A percentile compares a stretch with the other conserved stretches of the same genome.
Conservation (phyloP, 2,797 vertebrate genomes). For the Chiloscyllium punctatum region DNA sequence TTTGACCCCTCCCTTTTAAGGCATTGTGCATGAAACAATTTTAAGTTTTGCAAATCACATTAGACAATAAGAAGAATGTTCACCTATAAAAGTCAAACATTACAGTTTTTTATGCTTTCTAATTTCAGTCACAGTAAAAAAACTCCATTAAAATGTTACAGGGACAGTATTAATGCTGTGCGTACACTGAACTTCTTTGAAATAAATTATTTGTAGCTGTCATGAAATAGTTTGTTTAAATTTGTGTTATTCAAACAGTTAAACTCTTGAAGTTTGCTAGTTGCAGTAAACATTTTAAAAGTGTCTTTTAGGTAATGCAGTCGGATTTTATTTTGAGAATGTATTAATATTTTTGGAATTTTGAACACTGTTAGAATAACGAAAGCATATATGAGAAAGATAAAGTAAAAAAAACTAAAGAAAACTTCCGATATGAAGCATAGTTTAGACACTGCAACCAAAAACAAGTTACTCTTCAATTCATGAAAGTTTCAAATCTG, state of each 20-base stretch:
- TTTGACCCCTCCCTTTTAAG: constrained; percentile 46
- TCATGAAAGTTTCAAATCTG: background rate
- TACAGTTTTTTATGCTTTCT: constrained; percentile 21
- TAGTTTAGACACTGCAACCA: background rate
- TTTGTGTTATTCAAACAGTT: background rate
- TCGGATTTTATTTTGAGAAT: background rate
- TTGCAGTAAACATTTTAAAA: background rate
- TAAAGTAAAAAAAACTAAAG: background rate
- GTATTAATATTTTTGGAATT: background rate
- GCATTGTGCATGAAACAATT: constrained; percentile 56
- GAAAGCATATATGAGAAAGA: background rate
- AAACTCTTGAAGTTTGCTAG: background rate
- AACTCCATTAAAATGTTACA: background rate
- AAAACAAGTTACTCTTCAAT: background rate
- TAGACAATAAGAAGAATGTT: constrained; percentile 41
- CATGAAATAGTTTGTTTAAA: background rate
- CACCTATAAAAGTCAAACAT: constrained; percentile 37
- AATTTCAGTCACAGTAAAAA: constrained; percentile 35
- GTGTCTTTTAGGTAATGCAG: background rate
- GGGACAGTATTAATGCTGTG: background rate
- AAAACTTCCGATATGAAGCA: background rate
- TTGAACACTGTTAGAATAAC: background rate
- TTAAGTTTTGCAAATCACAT: constrained; percentile 51
- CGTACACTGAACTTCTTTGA: background rate
- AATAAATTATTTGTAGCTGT: background rate